Evolutionary conservation across 2,888 invertebrate genomes (phyloP).

Genomic region (Drosophila differens): DNA sequence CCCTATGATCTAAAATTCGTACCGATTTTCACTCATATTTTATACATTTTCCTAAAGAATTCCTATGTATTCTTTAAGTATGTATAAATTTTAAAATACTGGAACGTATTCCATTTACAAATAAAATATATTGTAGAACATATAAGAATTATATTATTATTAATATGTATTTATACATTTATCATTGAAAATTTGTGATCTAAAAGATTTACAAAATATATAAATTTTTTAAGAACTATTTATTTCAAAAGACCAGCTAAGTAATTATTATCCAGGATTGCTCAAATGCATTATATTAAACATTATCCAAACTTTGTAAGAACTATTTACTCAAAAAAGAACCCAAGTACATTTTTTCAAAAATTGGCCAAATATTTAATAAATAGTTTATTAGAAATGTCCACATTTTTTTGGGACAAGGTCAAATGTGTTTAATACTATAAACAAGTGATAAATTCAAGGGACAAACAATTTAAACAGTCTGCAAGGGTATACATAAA

Average conservation of each 20-base stretch:
- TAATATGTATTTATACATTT: background rate
- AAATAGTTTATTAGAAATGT: background rate
- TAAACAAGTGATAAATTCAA: background rate
- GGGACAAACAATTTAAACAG: background rate
- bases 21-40: background rate
- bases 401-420: background rate
- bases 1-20: background rate
- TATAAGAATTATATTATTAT: background rate
- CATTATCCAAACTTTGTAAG: background rate
- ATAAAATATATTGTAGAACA: background rate
- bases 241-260: no score
- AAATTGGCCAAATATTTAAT: background rate
- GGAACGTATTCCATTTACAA: background rate
- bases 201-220: background rate
- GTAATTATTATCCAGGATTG: background rate
- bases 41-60: background rate
- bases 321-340: background rate
- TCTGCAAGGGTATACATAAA: slow-evolving; percentile 3
- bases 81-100: background rate
- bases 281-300: background rate
- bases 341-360: background rate
- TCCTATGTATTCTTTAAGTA: background rate
- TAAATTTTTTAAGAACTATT: background rate
- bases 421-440: background rate
- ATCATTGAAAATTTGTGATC: background rate